Evolutionary conservation across 2,888 invertebrate genomes (phyloP).

Genomic region (Andrena haemorrhoa): DNA sequence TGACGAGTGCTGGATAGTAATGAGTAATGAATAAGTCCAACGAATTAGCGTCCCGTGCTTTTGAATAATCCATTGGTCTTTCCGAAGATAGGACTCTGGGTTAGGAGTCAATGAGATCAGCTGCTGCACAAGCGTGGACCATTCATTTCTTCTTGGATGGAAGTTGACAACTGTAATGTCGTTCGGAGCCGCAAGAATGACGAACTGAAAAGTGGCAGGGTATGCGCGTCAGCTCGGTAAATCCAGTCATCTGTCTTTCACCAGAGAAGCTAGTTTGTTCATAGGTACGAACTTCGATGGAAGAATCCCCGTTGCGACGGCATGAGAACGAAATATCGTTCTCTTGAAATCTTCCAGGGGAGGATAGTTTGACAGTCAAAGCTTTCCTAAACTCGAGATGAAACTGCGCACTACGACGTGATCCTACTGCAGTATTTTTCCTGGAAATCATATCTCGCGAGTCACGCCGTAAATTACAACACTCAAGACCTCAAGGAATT

Average conservation of each 20-base stretch:
- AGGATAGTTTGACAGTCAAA: conserved; percentile 40
- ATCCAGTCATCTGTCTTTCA: not conserved
- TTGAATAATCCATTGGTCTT: not conserved
- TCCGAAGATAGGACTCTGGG: not conserved
- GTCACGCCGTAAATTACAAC: conserved; percentile 55
- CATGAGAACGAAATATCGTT: conserved; percentile 22
- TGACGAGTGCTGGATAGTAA: not conserved
- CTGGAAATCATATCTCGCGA: conserved; percentile 44
- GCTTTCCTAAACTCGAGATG: conserved; percentile 42
- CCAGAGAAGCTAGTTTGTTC: not conserved
- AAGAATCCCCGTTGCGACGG: conserved; percentile 8
- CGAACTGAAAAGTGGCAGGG: not conserved
- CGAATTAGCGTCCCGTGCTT: not conserved
- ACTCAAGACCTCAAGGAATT: conserved; percentile 34
- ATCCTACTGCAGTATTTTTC: conserved; percentile 41
- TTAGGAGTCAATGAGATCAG: not conserved
- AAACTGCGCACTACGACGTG: conserved; percentile 43
- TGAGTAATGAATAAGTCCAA: not conserved
- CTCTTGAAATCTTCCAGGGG: conserved; percentile 20
- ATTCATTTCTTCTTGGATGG: not conserved
- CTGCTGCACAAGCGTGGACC: not conserved
- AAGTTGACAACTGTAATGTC: not conserved
- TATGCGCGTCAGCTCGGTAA: not conserved
- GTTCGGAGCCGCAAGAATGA: not conserved
- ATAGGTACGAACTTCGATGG: not conserved